Percentiles rank a stretch among this genome's conserved stretches.
phyloP scores from a whole-genome alignment of 1,140 invertebrate genomes.

The Ips nitidus region DNA sequence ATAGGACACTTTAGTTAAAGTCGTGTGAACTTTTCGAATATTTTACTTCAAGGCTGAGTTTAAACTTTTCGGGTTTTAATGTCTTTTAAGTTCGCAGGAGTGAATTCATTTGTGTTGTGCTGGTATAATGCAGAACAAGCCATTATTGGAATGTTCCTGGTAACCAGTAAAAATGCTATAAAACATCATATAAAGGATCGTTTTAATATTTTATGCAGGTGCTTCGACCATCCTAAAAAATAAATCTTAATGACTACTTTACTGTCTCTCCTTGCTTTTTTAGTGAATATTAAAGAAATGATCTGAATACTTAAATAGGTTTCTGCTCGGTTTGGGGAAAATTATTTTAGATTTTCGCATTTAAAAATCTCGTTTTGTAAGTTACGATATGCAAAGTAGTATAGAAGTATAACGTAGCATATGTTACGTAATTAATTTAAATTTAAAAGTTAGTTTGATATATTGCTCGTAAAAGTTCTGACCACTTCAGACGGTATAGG shows the following conservation, averaged over 20 bases:
- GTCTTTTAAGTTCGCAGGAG: no score
- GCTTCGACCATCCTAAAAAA: conserved; percentile 22
- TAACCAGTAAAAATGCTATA: conserved; percentile 12
- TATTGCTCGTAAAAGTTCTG: not conserved
- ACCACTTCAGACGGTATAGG: conserved; percentile 1
- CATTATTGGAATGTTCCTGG: no score
- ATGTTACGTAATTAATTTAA: not conserved
- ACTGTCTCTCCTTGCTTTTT: conserved; percentile 12
- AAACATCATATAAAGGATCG: conserved; percentile 21
- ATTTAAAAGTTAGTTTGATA: not conserved
- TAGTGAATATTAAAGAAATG: conserved; percentile 23
- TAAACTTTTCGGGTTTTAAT: no score
- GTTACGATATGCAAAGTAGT: not conserved
- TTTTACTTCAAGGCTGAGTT: no score
- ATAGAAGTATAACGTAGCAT: not conserved
- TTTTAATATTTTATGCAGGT: conserved; percentile 20
- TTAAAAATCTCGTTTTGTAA: not conserved
- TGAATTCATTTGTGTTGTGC: no score
- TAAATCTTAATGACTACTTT: conserved; percentile 29
- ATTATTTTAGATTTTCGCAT: conserved; percentile 7
- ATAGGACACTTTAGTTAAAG: no score
- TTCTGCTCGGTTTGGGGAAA: not conserved
- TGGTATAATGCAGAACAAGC: no score
- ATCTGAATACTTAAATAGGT: conserved; percentile 19
- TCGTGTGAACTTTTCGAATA: no score